These are phyloP conservation scores for Asarcornis scutulata DNA, from an alignment of 2,113 vertebrate species.

Conservation along the genomic window DNA sequence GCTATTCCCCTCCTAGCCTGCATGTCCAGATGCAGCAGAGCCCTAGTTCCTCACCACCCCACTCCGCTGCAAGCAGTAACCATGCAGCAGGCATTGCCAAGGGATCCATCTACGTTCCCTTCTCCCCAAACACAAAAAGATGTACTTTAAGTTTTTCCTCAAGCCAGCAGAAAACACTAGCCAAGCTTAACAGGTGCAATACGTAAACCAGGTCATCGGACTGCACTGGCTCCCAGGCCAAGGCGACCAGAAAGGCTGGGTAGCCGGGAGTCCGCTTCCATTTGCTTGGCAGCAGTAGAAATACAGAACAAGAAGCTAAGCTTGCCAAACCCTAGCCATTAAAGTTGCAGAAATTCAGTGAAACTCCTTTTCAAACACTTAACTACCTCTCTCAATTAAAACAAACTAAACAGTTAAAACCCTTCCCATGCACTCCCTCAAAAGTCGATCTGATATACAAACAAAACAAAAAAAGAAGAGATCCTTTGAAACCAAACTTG, in stretches of 20 bases:
- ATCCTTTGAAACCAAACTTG: conserved; percentile 62
- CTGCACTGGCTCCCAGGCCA: not conserved
- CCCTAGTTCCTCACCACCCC: not conserved
- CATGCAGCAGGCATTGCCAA: not conserved
- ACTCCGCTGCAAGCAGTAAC: not conserved
- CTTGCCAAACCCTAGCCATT: conserved; percentile 50
- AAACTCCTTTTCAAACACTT: conserved; percentile 49
- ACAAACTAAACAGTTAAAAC: conserved; percentile 64
- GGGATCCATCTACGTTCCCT: conserved; percentile 6
- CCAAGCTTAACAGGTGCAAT: not conserved
- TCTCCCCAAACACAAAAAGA: conserved; percentile 40
- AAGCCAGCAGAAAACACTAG: not conserved
- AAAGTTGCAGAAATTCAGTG: not conserved
- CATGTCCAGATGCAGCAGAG: not conserved
- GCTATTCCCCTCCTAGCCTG: not conserved
- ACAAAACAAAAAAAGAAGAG: conserved; percentile 50
- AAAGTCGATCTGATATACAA: conserved; percentile 27
- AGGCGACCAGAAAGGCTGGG: not conserved
- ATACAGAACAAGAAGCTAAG: conserved; percentile 40
- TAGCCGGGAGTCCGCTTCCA: not conserved
- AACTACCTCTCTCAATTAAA: conserved; percentile 58
- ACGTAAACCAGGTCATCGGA: not conserved
- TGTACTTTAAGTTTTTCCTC: not conserved
- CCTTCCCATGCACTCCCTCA: conserved; percentile 46
- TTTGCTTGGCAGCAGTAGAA: conserved; percentile 18